A percentile compares a stretch with the other conserved stretches of the same genome.
Evolutionary conservation across 2,113 vertebrate genomes (phyloP).

Genomic region (Peromyscus leucopus): DNA sequence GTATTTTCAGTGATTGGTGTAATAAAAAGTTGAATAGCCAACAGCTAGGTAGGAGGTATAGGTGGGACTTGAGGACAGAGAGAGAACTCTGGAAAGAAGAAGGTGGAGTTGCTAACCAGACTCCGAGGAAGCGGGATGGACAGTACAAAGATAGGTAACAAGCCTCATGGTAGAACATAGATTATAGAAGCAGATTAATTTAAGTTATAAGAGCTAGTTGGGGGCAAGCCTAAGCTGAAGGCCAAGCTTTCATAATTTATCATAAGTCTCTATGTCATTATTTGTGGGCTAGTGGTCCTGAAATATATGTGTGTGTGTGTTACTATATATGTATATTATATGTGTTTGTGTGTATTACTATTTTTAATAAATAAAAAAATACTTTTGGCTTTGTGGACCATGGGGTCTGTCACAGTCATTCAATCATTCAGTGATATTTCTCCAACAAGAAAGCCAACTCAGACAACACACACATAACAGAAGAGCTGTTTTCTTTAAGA

Average conservation of each 20-base stretch:
- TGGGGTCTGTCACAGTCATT: neutral
- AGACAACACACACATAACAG: neutral
- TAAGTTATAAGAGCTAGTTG: neutral
- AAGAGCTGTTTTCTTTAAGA: neutral
- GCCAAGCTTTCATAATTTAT: no score
- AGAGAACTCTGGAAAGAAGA: neutral
- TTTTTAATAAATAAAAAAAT: neutral
- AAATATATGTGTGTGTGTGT: no score
- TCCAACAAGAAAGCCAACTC: neutral
- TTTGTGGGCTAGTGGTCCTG: no score
- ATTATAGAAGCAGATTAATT: neutral
- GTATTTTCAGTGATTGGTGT: no score
- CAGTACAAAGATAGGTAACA: neutral
- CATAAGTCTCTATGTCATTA: no score
- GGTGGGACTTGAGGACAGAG: no score
- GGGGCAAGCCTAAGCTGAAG: no score
- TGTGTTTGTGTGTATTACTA: no score
- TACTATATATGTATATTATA: no score
- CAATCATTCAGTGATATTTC: neutral
- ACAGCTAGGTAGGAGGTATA: no score
- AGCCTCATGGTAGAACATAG: neutral
- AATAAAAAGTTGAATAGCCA: no score
- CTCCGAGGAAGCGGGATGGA: neutral
- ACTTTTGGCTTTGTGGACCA: slow-evolving; percentile 28
- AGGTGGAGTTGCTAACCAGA: neutral